A percentile compares a stretch with the other conserved stretches of the same genome.
Conservation (phyloP, 2,797 vertebrate species). For the Pseudochirops cupreus region DNA sequence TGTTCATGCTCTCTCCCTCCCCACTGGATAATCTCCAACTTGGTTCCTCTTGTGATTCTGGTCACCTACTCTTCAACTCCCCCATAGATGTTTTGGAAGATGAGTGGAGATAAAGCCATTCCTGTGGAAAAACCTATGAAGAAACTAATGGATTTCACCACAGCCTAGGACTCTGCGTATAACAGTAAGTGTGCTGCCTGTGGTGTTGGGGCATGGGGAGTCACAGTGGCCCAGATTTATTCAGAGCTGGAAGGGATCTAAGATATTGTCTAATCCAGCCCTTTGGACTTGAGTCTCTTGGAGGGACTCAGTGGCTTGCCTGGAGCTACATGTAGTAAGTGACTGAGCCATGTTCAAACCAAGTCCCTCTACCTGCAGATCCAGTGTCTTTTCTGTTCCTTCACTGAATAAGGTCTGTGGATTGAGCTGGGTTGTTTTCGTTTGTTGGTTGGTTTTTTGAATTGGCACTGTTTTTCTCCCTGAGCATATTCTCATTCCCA, state of each 20-base stretch:
- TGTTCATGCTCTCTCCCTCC: neutral
- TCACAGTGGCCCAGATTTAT: neutral
- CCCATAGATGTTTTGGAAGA: conserved; percentile 82
- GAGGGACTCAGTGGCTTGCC: neutral
- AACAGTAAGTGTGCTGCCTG: conserved; percentile 88
- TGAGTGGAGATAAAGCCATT: conserved; percentile 84
- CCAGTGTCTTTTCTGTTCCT: neutral
- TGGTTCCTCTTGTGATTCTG: neutral
- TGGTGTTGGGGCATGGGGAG: neutral
- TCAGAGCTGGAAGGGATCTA: neutral
- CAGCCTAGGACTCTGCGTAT: conserved; percentile 88
- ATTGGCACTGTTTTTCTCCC: neutral
- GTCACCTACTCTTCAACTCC: conserved; percentile 2
- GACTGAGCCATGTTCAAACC: neutral
- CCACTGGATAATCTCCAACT: neutral
- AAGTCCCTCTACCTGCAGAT: neutral
- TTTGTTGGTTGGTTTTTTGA: neutral
- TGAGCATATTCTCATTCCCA: neutral
- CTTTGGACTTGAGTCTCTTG: neutral
- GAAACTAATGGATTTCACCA: conserved; percentile 86
- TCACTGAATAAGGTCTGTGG: neutral
- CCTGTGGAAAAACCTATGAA: conserved; percentile 96
- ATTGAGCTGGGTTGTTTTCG: neutral
- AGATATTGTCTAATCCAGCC: neutral
- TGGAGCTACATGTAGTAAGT: neutral